Conservation (phyloP, 2,113 vertebrate genomes). For the Gasterosteus aculeatus region DNA sequence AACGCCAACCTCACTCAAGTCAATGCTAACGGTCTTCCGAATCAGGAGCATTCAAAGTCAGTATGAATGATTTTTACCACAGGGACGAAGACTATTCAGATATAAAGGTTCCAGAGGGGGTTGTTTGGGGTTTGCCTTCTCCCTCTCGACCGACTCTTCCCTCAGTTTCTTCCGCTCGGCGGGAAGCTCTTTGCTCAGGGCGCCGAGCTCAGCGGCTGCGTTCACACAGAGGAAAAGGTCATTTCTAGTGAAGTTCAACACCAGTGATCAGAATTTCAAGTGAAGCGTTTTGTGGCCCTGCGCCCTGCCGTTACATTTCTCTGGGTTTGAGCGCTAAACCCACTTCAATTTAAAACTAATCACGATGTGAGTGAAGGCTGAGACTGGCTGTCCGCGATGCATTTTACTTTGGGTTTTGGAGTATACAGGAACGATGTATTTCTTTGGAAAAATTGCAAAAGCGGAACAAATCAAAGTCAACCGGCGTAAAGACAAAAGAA, state of each 20-base stretch:
- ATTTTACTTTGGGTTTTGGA: conserved; percentile 37
- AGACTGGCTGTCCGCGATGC: conserved; percentile 34
- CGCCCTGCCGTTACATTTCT: conserved; percentile 31
- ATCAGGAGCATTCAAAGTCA: too few relatives aligned
- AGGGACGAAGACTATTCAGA: background rate
- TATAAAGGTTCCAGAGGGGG: background rate
- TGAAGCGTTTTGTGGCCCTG: conserved; percentile 48
- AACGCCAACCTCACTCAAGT: background rate
- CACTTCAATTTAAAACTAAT: conserved; percentile 55
- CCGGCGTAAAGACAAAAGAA: conserved; percentile 10
- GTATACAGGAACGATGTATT: conserved; percentile 31
- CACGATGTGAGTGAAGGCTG: conserved; percentile 17
- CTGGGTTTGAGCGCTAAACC: conserved; percentile 14
- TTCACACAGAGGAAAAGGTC: conserved; percentile 73
- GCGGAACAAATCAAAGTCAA: conserved; percentile 51
- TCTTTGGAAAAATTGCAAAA: conserved; percentile 40
- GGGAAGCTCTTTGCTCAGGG: conserved; percentile 58
- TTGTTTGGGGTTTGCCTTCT: conserved; percentile 6
- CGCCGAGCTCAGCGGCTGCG: conserved; percentile 47
- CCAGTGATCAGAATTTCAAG: conserved; percentile 79
- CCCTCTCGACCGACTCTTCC: conserved; percentile 55
- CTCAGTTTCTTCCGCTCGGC: conserved; percentile 49
- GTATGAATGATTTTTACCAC: too few relatives aligned
- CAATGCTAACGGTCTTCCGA: background rate
- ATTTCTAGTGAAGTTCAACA: conserved; percentile 74